Percentiles rank a stretch among this genome's conserved stretches.
Conservation (phyloP, 2,888 invertebrate genomes). For the Myopa testacea region DNA sequence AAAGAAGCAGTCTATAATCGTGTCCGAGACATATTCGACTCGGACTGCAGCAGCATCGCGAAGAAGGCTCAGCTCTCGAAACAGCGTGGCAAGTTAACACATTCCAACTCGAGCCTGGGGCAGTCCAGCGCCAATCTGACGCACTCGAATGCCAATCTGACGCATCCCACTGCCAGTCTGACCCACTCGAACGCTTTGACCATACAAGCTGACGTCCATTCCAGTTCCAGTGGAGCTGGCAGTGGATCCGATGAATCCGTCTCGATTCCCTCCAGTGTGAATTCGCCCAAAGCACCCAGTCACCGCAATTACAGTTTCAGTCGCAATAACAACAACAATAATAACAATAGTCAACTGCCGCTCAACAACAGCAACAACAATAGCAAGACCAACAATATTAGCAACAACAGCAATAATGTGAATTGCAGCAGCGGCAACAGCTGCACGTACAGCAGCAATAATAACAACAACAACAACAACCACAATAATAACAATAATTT, state of each 20-base stretch:
- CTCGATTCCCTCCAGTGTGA: slow-evolving; percentile 71
- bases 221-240: slow-evolving; percentile 76
- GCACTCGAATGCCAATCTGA: slow-evolving; percentile 57
- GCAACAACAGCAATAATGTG: slow-evolving; percentile 46
- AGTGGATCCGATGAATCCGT: slow-evolving; percentile 74
- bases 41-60: slow-evolving; percentile 65
- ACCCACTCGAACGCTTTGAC: slow-evolving; percentile 69
- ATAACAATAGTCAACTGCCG: slow-evolving; percentile 30
- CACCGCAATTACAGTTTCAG: slow-evolving; percentile 57
- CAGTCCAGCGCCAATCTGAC: slow-evolving; percentile 45
- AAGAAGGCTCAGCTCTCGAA: slow-evolving; percentile 52
- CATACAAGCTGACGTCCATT: slow-evolving; percentile 89
- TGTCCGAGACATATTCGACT: slow-evolving; percentile 84
- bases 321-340: slow-evolving; percentile 50
- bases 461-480: slow-evolving; percentile 46
- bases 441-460: slow-evolving; percentile 47
- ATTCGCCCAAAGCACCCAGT: slow-evolving; percentile 61
- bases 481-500: slow-evolving; percentile 50
- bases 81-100: slow-evolving; percentile 36
- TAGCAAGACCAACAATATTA: slow-evolving; percentile 46
- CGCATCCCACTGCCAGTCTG: slow-evolving; percentile 41
- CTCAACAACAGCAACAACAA: slow-evolving; percentile 47
- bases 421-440: slow-evolving; percentile 38
- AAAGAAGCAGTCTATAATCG: slow-evolving; percentile 85
- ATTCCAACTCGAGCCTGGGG: slow-evolving; percentile 5